Evolutionary conservation across 2,113 vertebrate genomes (phyloP), one percentile per base, ranked within the genome.

Genomic region (Vidua macroura): DNA sequence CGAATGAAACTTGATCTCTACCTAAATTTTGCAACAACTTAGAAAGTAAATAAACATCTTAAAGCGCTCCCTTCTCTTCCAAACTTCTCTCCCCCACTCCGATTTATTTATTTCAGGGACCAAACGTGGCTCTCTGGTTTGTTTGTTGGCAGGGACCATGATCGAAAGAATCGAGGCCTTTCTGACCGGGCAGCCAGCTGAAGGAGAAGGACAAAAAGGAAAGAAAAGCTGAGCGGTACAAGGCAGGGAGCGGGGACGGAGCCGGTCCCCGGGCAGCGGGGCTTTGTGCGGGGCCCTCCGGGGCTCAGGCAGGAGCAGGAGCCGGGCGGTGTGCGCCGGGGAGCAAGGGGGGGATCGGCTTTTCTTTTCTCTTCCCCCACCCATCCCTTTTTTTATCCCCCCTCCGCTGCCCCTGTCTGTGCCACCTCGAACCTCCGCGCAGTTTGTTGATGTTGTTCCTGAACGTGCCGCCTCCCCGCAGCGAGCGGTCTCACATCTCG

Each of bases 371-470:
- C 41, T 41, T 10, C 10, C 9, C 17, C 22, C 31, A 12, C 4
- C 7, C 13, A 15, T 37, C 73, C 85, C 86, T 67, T 96, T 96
- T 96, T 96, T 97, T 96, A 96, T 97, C 97, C 97, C 90, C 39
- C 17, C 83, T 58, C 14, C 80, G 79, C 92, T 93, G 92, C 97
- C 97, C 97, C 97, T 81, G 97, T 98, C 98, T 80, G 90, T 93
- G 88, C 80, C 87, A 92, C 96, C 98, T 94, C 98, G 98, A 98
- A 97, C 97, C 97, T 97, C 96, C 96, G 97, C 96, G 76, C 95
- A 97, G 98, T 98, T 98, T 99, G 98, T 98, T 98, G 98, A 98
- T 98, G 98, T 98, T 98, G 98, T 98, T 98, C 97, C 97, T 91
- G 98, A 97, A 97, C 98, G 97, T 98, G 97, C 97, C 95, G 95